Evolutionary conservation across 2,888 invertebrate genomes (phyloP).

Genomic region (Ophonus ardosiacus): DNA sequence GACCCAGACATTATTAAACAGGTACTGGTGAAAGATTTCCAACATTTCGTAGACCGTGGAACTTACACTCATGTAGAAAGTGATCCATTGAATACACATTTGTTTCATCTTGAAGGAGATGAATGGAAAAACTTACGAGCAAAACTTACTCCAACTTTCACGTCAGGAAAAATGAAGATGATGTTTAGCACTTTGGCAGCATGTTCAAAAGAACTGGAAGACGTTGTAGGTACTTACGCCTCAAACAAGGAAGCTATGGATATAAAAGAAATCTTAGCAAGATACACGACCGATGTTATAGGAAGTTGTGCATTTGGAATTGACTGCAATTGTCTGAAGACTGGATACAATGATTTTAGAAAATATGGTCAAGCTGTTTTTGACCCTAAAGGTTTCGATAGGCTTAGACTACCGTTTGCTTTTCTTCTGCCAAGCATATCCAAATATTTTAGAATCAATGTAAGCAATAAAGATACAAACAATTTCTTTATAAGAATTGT

Average conservation of each 20-base stretch:
- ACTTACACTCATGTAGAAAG: conserved; percentile 49
- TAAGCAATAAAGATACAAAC: neutral
- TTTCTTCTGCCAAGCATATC: neutral
- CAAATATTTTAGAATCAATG: neutral
- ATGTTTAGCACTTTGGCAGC: conserved; percentile 55
- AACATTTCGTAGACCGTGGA: conserved; percentile 60
- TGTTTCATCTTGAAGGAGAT: conserved; percentile 61
- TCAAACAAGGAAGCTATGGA: conserved; percentile 56
- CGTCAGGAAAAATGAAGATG: conserved; percentile 48
- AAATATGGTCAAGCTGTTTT: conserved; percentile 64
- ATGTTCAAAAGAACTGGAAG: conserved; percentile 51
- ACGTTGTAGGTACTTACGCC: neutral
- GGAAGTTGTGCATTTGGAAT: conserved; percentile 65
- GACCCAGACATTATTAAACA: conserved; percentile 11
- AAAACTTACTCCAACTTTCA: conserved; percentile 31
- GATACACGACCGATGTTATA: conserved; percentile 45
- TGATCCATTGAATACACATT: conserved; percentile 50
- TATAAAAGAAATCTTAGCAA: conserved; percentile 22
- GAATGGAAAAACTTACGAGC: conserved; percentile 55
- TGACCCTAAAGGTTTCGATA: neutral
- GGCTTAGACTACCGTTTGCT: neutral
- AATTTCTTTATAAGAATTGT: conserved; percentile 66
- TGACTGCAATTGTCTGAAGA: conserved; percentile 62
- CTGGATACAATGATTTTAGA: conserved; percentile 64
- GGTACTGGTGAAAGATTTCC: conserved; percentile 41